Conservation (phyloP, 2,113 vertebrate genomes). For the Megaceryle torquata region DNA sequence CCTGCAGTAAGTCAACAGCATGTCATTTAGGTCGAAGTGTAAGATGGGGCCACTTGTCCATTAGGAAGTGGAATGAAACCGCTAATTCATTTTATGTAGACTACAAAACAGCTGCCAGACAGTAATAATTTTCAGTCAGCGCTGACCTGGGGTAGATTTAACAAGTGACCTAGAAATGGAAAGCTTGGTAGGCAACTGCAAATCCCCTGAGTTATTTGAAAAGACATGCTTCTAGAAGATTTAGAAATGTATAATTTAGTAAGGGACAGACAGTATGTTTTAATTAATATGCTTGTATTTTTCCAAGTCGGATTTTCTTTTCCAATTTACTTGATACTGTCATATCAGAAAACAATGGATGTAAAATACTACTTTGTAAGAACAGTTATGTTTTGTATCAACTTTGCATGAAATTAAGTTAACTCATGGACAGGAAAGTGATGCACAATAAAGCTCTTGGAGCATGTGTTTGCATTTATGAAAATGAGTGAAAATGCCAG, state of each 20-base stretch:
- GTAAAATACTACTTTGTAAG: not conserved
- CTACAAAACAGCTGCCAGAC: constrained; percentile 55
- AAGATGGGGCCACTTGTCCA: constrained; percentile 60
- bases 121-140: constrained; percentile 51
- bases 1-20: not conserved
- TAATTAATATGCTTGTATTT: constrained; percentile 45
- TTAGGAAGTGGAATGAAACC: constrained; percentile 55
- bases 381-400: not conserved
- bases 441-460: not conserved
- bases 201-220: constrained; percentile 51
- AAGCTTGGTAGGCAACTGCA: constrained; percentile 42
- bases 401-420: not conserved
- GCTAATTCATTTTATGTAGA: constrained; percentile 57
- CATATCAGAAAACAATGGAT: not conserved
- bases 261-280: constrained; percentile 47
- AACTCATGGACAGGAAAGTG: not conserved
- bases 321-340: not conserved
- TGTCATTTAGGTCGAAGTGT: constrained; percentile 41
- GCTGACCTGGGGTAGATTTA: constrained; percentile 59
- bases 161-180: constrained; percentile 66
- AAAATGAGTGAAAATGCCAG: constrained; percentile 15
- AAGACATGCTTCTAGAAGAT: constrained; percentile 31
- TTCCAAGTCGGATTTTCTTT: not conserved
- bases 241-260: constrained; percentile 64
- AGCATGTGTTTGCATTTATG: constrained; percentile 5